phyloP scores from a whole-genome alignment of 1,140 invertebrate genomes.

The Hypothenemus hampei region DNA sequence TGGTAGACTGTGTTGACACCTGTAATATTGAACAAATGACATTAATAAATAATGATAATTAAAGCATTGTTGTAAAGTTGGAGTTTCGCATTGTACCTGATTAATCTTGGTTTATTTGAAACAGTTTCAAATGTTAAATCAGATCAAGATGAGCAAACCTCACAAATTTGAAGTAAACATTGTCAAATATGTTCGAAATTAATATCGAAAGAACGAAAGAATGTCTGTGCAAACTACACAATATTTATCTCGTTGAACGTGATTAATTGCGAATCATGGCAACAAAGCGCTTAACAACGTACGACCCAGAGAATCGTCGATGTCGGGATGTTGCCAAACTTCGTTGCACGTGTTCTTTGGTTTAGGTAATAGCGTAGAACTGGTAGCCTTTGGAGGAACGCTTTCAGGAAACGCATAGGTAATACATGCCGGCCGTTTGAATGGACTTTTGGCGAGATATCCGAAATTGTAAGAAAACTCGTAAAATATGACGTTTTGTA shows the following conservation, averaged over 20 bases:
- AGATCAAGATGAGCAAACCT: no score
- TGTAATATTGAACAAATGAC: not conserved
- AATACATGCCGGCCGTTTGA: not conserved
- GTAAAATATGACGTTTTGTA: slow-evolving; percentile 12
- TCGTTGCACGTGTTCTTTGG: not conserved
- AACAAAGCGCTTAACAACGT: slow-evolving; percentile 7
- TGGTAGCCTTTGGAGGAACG: no score
- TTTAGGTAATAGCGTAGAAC: not conserved
- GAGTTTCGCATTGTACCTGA: no score
- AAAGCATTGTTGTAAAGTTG: not conserved
- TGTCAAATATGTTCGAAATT: no score
- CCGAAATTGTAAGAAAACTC: not conserved
- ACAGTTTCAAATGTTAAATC: no score
- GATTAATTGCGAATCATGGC: slow-evolving; percentile 4
- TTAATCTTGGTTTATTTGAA: no score
- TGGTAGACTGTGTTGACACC: slow-evolving; percentile 1
- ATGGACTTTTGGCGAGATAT: not conserved
- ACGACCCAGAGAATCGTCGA: slow-evolving; percentile 3
- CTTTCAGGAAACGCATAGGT: not conserved
- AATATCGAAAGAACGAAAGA: no score
- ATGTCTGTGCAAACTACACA: no score
- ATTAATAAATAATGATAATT: not conserved
- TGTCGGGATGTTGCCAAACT: slow-evolving; percentile 6
- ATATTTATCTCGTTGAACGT: slow-evolving; percentile 1
- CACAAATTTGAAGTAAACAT: no score